Percentiles rank a stretch among this genome's conserved stretches.
phyloP scores from a whole-genome alignment of 1,140 invertebrate species.

The Pantala flavescens region DNA sequence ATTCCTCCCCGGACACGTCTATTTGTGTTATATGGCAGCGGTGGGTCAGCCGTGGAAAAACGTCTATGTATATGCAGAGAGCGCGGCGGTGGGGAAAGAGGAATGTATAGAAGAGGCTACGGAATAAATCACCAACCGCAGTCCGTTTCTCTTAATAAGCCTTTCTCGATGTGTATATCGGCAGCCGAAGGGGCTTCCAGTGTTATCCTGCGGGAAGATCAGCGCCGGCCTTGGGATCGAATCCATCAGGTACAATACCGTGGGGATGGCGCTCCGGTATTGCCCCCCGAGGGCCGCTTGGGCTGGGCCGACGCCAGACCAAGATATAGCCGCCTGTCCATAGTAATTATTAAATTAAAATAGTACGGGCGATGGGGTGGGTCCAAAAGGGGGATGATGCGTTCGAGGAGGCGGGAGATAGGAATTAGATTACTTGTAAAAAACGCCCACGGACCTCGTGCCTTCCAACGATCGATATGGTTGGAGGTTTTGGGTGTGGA shows the following conservation, averaged over 20 bases:
- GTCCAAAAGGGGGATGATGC: background rate
- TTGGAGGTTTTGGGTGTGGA: no score
- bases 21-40: background rate
- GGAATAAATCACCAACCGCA: background rate
- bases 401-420: background rate
- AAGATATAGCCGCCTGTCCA: background rate
- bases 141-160: slow-evolving; percentile 6
- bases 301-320: background rate
- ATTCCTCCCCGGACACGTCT: no score
- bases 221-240: background rate
- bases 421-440: background rate
- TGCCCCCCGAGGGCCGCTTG: no score
- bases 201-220: background rate
- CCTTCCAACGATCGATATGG: no score
- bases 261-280: no score
- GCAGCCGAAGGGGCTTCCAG: slow-evolving; percentile 5
- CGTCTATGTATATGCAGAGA: no score
- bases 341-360: slow-evolving; percentile 11
- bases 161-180: slow-evolving; percentile 5
- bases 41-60: no score
- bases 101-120: background rate
- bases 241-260: background rate
- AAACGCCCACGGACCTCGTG: background rate
- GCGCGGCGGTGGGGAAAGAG: no score
- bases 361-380: background rate